Evolutionary conservation across 2,797 vertebrate genomes (phyloP), one percentile per base, ranked within the genome.

Genomic region (Hippocampus kuda): DNA sequence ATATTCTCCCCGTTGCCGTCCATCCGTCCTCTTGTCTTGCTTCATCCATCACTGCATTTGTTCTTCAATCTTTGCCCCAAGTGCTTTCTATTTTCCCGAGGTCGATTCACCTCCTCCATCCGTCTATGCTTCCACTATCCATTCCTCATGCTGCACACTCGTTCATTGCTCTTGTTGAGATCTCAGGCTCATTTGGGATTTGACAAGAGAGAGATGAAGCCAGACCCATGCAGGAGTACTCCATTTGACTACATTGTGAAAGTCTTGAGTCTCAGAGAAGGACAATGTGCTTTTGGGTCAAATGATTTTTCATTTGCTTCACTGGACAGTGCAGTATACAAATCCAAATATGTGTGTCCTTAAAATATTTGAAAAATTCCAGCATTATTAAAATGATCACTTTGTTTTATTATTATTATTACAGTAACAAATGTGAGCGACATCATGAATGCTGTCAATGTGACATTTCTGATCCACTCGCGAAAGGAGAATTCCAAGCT

Each of bases 11-110:
- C 74, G 34, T 78, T 78, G 79, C 71, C 75, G 81, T 66, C 70
- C 71, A 77, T 82, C 79, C 76, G 75, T 73, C 75, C 69, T 15
- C 70, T 69, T 77, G 75, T 79, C 78, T 74, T 59, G 66, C 70
- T 60, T 75, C 59, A 83, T 82, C 77, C 80, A 78, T 86, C 84
- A 79, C 2, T 30, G 75, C 73, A 63, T 76, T 75, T 72, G 71
- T 72, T 76, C 71, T 75, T 68, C 79, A 75, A 71, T 74, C 42
- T 38, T 41, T 75, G 79, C 78, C 75, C 83, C 77, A 34, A 81
- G 77, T 77, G 69, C 75, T 70, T 74, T 69, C 62, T 56, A n/a
- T 85, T 80, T 76, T 77, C 38, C 69, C 70, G 77, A 51, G 2
- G 60, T 70, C 74, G 66, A 66, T 77, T 76, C 77, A 74, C 22